Evolutionary conservation across 2,113 vertebrate species (phyloP).

Genomic region (Entelurus aequoreus): DNA sequence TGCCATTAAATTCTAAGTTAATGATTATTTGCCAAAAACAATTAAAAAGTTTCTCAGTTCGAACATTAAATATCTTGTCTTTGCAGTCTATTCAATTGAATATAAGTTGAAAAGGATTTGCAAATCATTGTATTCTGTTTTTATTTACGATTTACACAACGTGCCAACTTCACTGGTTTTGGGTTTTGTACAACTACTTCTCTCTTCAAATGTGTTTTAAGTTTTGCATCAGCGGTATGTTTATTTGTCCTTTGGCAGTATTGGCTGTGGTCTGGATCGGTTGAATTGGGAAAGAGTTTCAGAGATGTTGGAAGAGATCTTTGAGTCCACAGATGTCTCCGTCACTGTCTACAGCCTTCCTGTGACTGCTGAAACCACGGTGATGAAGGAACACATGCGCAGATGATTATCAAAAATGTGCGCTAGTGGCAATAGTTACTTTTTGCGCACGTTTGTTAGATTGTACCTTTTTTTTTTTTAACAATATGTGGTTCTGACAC

Average conservation of each 20-base stretch:
- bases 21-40: too few relatives aligned
- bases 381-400: constrained; percentile 37
- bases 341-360: constrained; percentile 85
- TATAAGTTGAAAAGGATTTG: too few relatives aligned
- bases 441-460: neutral
- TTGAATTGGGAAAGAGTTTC: constrained; percentile 82
- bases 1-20: too few relatives aligned
- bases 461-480: too few relatives aligned
- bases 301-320: constrained; percentile 80
- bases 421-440: too few relatives aligned
- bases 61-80: too few relatives aligned
- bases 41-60: too few relatives aligned
- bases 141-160: too few relatives aligned
- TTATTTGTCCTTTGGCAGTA: constrained; percentile 66
- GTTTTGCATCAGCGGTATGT: neutral
- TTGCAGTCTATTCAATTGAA: too few relatives aligned
- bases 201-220: neutral
- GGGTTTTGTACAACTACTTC: neutral
- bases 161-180: too few relatives aligned
- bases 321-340: constrained; percentile 76
- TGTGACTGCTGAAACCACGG: constrained; percentile 31
- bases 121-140: too few relatives aligned
- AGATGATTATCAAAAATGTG: constrained; percentile 24
- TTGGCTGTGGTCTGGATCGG: constrained; percentile 89
- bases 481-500: too few relatives aligned